Percentiles rank a stretch among this genome's conserved stretches.
phyloP scores from a whole-genome alignment of 2,888 invertebrate species.

The Limnephilus lunatus region DNA sequence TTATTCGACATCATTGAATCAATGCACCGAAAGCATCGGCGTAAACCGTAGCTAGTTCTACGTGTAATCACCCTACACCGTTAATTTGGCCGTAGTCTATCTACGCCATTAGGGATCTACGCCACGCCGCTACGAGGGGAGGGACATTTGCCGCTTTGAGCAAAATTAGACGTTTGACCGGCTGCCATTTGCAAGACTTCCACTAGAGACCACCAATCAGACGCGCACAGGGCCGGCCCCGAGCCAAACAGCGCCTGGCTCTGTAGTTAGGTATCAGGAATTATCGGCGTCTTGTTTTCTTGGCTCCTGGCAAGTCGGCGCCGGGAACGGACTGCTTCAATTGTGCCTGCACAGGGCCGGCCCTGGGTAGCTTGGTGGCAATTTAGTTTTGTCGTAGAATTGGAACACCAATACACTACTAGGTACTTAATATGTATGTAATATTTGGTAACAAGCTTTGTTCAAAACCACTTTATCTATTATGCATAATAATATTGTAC shows the following conservation, averaged over 20 bases:
- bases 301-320: no score
- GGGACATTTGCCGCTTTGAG: background rate
- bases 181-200: conserved; percentile 26
- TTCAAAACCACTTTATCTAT: background rate
- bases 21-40: background rate
- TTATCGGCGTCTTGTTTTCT: no score
- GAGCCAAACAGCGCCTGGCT: no score
- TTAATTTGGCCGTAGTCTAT: background rate
- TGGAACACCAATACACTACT: background rate
- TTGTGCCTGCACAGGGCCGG: no score
- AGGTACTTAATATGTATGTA: background rate
- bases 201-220: conserved; percentile 22
- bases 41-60: background rate
- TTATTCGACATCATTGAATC: background rate
- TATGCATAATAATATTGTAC: background rate
- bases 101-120: conserved; percentile 12
- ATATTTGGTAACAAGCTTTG: background rate
- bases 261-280: no score
- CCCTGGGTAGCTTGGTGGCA: background rate
- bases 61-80: background rate
- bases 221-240: no score
- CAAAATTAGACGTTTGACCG: conserved; percentile 22
- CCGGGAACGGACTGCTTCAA: no score
- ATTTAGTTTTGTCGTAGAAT: background rate
- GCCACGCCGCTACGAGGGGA: background rate